These are phyloP conservation scores for Laupala kohalensis DNA, from an alignment of 1,140 invertebrate genomes.

Conservation along the genomic window DNA sequence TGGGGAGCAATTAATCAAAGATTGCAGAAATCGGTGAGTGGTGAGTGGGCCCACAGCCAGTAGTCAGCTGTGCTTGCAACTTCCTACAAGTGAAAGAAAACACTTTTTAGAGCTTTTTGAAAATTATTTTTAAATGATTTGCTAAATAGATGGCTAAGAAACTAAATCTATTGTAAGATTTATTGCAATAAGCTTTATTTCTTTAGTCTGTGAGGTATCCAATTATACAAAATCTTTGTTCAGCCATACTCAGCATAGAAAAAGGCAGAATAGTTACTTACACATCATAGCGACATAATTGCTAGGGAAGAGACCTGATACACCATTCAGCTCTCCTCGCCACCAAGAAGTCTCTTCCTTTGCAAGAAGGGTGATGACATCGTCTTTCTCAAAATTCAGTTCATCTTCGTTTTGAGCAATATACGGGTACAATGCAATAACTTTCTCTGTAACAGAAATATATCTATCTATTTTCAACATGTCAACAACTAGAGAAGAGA, in stretches of 20 bases:
- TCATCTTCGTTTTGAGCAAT: conserved; percentile 88
- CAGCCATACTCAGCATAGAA: not conserved
- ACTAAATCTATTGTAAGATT: not conserved
- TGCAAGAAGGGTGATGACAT: conserved; percentile 80
- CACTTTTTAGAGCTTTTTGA: not conserved
- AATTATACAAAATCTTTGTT: not conserved
- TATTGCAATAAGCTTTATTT: not conserved
- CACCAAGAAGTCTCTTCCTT: conserved; percentile 93
- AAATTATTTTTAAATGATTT: not conserved
- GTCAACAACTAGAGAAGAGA: too few species aligned
- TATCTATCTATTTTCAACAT: too few species aligned
- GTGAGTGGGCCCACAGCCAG: conserved; percentile 10
- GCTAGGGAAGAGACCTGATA: conserved; percentile 78
- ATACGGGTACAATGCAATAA: conserved; percentile 86
- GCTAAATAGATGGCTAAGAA: not conserved
- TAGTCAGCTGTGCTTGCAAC: conserved; percentile 8
- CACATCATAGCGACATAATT: conserved; percentile 70
- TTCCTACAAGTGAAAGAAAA: conserved; percentile 10
- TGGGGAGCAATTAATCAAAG: not conserved
- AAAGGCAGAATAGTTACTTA: conserved; percentile 31
- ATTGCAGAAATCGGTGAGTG: conserved; percentile 3
- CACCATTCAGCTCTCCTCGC: conserved; percentile 81
- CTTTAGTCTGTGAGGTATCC: not conserved
- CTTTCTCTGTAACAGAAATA: conserved; percentile 50
- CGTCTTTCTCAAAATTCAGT: conserved; percentile 84